These are phyloP conservation scores for Ceyx cyanopectus DNA, from an alignment of 2,113 vertebrate genomes.

Conservation along the genomic window DNA sequence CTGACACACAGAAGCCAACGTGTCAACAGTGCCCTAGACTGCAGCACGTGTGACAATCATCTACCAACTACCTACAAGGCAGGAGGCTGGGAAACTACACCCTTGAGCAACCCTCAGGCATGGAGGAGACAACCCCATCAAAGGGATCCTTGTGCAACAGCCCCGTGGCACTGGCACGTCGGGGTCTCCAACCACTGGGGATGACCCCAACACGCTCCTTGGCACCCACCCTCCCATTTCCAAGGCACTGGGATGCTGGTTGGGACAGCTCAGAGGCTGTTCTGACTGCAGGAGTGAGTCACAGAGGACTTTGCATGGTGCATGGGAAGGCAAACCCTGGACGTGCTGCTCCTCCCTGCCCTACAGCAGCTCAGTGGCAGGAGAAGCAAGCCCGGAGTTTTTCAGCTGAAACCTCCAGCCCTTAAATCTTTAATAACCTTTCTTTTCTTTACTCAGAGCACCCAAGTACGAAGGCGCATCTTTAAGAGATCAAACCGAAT, in stretches of 20 bases:
- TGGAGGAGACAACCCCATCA: rapidly evolving
- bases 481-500: slow-evolving; percentile 72
- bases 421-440: slow-evolving; percentile 72
- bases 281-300: not conserved
- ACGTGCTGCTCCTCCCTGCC: not conserved
- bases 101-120: rapidly evolving
- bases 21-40: rapidly evolving
- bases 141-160: rapidly evolving
- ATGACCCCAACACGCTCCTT: rapidly evolving
- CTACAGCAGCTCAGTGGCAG: not conserved
- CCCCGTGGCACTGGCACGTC: rapidly evolving
- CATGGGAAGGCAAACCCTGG: not conserved
- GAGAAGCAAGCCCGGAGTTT: not conserved
- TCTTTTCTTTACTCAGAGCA: not conserved
- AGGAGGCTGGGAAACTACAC: rapidly evolving
- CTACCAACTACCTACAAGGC: not conserved
- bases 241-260: rapidly evolving
- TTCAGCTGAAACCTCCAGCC: not conserved
- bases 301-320: rapidly evolving
- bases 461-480: not conserved
- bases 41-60: rapidly evolving
- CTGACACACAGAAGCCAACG: not conserved
- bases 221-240: not conserved
- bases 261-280: not conserved
- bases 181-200: rapidly evolving